These are phyloP conservation scores for Urechis unicinctus DNA, from an alignment of 2,888 invertebrate species.

Conservation along the genomic window DNA sequence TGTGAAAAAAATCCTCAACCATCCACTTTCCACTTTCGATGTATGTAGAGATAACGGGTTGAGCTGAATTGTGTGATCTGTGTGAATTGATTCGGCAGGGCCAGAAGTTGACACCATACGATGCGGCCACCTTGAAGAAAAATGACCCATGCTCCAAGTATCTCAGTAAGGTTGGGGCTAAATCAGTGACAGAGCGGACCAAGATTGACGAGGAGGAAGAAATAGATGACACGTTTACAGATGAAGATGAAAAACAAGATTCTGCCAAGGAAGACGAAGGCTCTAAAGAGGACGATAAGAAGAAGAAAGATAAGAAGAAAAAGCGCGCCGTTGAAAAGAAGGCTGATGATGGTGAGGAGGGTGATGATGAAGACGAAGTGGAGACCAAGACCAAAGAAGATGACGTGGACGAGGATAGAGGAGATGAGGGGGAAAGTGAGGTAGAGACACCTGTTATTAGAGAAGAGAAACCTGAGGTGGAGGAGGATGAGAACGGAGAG, in stretches of 20 bases:
- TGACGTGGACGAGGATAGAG: not conserved
- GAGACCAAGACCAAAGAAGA: not conserved
- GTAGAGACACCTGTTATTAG: not conserved
- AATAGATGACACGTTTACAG: not conserved
- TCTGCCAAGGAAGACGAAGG: not conserved
- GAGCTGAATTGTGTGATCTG: too few species aligned
- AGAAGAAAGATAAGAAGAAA: constrained; percentile 2
- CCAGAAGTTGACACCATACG: constrained; percentile 79
- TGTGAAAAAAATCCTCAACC: not conserved
- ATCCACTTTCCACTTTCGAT: not conserved
- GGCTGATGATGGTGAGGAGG: not conserved
- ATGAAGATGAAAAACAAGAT: constrained; percentile 1
- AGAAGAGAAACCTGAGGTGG: not conserved
- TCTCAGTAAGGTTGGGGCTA: constrained; percentile 6
- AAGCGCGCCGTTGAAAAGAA: not conserved
- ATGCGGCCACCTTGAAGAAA: constrained; percentile 80
- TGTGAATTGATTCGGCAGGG: constrained; percentile 53
- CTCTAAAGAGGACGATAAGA: not conserved
- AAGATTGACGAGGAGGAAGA: constrained; percentile 1
- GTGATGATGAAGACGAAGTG: constrained; percentile 1
- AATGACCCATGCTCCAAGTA: constrained; percentile 81
- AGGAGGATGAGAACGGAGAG: not conserved
- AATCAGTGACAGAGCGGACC: not conserved
- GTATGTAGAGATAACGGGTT: not conserved
- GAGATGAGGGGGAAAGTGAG: not conserved